Evolutionary conservation across 2,888 invertebrate species (phyloP).

Genomic region (Rhamnusium bicolor): DNA sequence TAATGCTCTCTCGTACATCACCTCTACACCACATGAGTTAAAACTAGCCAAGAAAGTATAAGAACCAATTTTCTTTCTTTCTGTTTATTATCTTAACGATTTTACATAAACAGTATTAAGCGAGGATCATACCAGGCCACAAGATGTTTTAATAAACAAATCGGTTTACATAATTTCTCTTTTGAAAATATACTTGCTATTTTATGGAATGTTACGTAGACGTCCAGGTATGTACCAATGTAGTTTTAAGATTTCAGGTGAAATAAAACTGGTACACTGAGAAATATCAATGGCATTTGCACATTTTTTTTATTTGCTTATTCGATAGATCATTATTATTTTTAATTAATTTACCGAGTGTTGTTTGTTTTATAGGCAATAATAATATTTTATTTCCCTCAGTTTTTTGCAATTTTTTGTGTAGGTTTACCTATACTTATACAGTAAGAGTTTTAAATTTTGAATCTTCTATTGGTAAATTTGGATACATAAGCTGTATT

Average conservation of each 20-base stretch:
- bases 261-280: not conserved
- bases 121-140: constrained; percentile 5
- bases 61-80: not conserved
- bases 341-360: too few species aligned
- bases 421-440: too few species aligned
- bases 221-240: not conserved
- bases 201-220: not conserved
- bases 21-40: not conserved
- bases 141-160: constrained; percentile 10
- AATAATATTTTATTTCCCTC: too few species aligned
- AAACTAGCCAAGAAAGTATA: not conserved
- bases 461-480: too few species aligned
- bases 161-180: not conserved
- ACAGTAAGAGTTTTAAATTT: too few species aligned
- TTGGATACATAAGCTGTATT: too few species aligned
- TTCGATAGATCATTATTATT: too few species aligned
- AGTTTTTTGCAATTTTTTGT: too few species aligned
- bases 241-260: not conserved
- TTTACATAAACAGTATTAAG: constrained; percentile 10
- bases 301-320: too few species aligned
- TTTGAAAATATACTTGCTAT: not conserved
- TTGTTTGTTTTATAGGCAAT: too few species aligned
- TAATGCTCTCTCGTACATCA: not conserved
- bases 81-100: constrained; percentile 21
- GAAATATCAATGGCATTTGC: too few species aligned